These are phyloP conservation scores for Trichomycterus rosablanca DNA, from an alignment of 2,113 vertebrate species.

Conservation along the genomic window DNA sequence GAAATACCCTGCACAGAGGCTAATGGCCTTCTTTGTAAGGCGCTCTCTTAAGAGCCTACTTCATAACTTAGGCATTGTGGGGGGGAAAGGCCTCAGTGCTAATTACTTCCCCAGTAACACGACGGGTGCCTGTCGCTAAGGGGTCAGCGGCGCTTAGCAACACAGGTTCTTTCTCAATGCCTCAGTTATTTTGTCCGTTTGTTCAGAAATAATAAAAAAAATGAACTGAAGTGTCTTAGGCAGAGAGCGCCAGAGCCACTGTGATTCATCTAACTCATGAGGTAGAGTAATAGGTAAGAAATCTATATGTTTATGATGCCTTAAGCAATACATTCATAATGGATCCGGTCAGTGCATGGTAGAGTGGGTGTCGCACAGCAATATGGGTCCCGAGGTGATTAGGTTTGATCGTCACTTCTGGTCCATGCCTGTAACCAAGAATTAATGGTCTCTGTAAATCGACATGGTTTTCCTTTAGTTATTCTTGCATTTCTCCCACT, in stretches of 20 bases:
- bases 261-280: neutral
- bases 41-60: conserved; percentile 47
- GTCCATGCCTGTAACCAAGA: no score
- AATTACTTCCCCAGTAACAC: conserved; percentile 53
- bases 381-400: no score
- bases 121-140: conserved; percentile 46
- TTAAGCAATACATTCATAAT: no score
- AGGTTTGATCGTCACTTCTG: no score
- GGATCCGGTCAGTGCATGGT: no score
- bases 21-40: conserved; percentile 53
- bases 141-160: conserved; percentile 56
- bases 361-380: no score
- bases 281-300: neutral
- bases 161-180: conserved; percentile 32
- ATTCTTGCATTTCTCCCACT: no score
- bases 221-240: neutral
- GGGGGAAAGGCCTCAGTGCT: conserved; percentile 47
- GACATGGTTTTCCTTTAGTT: no score
- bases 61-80: conserved; percentile 52
- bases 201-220: conserved; percentile 19
- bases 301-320: no score
- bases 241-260: neutral
- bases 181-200: conserved; percentile 43
- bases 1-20: conserved; percentile 41
- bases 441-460: no score